Conservation (phyloP, 2,113 vertebrate genomes). For the Dermatemys mawii region DNA sequence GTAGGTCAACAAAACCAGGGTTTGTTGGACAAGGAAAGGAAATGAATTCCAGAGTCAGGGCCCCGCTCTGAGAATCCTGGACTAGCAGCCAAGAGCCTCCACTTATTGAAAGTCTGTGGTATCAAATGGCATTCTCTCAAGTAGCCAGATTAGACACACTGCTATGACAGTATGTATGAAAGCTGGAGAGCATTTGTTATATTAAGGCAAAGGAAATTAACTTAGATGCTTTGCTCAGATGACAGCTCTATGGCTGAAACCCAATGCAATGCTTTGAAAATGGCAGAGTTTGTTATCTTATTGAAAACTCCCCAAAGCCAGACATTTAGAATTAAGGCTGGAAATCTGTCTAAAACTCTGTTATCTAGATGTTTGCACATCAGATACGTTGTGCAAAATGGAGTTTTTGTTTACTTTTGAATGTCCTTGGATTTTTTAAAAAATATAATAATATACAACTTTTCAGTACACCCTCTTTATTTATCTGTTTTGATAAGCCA, state of each 20-base stretch:
- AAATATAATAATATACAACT: background rate
- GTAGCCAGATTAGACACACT: background rate
- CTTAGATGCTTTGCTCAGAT: rapidly evolving
- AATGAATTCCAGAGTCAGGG: background rate
- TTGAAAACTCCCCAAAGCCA: background rate
- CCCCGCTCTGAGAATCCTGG: background rate
- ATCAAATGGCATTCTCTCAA: background rate
- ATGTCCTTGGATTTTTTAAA: background rate
- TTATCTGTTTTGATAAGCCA: constrained; percentile 26
- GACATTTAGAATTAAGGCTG: background rate
- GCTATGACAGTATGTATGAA: background rate
- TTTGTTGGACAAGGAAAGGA: background rate
- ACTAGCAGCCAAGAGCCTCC: background rate
- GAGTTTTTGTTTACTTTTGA: background rate
- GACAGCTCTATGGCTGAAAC: background rate
- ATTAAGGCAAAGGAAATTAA: background rate
- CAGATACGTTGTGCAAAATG: background rate
- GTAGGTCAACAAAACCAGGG: background rate
- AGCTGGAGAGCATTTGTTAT: background rate
- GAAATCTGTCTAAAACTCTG: background rate
- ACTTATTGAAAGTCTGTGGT: background rate
- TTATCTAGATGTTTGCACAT: background rate
- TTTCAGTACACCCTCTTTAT: background rate
- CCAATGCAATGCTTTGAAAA: background rate
- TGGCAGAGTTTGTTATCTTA: background rate